Conservation (phyloP, 1,140 invertebrate genomes). For the Aphaenogaster ashmeadi region DNA sequence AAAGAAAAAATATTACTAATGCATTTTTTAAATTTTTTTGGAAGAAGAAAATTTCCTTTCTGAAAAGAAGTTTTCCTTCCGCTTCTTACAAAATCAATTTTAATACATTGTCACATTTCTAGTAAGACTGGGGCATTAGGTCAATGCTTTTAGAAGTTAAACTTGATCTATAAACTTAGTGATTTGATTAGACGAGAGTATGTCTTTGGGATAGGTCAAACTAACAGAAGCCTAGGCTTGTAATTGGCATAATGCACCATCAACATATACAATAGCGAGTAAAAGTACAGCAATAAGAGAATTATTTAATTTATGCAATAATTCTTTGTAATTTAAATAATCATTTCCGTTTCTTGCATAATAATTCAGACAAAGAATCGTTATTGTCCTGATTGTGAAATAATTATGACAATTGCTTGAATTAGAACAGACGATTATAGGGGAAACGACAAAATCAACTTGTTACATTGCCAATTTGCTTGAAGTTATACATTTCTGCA, state of each 20-base stretch:
- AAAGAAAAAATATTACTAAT: background rate
- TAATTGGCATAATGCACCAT: background rate
- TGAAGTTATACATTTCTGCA: constrained; percentile 36
- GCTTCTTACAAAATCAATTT: constrained; percentile 30
- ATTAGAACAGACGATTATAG: background rate
- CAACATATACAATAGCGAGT: background rate
- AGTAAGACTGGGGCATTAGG: constrained; percentile 18
- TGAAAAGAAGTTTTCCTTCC: background rate
- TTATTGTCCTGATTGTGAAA: constrained; percentile 10
- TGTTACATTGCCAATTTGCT: constrained; percentile 76
- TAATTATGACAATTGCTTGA: background rate
- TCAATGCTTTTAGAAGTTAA: constrained; percentile 48
- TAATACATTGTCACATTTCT: constrained; percentile 3
- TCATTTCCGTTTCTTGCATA: background rate
- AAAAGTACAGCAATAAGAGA: background rate
- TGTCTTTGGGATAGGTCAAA: background rate
- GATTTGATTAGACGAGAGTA: constrained; percentile 28
- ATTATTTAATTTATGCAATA: no score
- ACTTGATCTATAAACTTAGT: constrained; percentile 33
- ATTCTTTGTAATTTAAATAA: constrained; percentile 4
- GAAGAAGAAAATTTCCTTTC: background rate
- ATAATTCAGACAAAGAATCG: background rate
- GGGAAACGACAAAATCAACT: constrained; percentile 81
- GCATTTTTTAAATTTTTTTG: background rate
- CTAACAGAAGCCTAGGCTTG: background rate